Conservation (phyloP, 2,888 invertebrate species). For the Sericinus montela region DNA sequence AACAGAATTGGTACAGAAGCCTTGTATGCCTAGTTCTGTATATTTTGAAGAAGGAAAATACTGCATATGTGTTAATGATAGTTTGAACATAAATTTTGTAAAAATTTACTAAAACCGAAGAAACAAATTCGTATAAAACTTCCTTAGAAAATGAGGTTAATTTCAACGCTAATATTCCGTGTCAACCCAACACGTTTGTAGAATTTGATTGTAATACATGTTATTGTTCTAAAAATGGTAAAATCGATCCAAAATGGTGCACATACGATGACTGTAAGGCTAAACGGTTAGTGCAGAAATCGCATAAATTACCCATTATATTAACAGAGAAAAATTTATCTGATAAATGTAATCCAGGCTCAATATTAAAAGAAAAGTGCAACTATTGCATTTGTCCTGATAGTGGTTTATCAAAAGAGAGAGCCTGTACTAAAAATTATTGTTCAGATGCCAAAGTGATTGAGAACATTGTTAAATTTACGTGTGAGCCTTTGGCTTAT, state of each 20-base stretch:
- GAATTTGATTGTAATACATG: slow-evolving; percentile 67
- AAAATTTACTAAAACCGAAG: slow-evolving; percentile 18
- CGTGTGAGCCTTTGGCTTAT: slow-evolving; percentile 58
- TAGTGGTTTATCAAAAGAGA: slow-evolving; percentile 43
- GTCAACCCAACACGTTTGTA: slow-evolving; percentile 58
- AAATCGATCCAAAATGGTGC: slow-evolving; percentile 63
- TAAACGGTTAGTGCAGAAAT: slow-evolving; percentile 40
- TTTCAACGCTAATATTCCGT: slow-evolving; percentile 39
- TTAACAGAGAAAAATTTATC: slow-evolving; percentile 22
- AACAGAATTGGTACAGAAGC: slow-evolving; percentile 25
- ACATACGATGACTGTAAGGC: slow-evolving; percentile 61
- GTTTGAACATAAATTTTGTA: slow-evolving; percentile 45
- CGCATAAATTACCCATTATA: slow-evolving; percentile 29
- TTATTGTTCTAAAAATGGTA: slow-evolving; percentile 59
- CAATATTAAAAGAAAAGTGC: slow-evolving; percentile 52
- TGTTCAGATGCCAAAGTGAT: slow-evolving; percentile 33
- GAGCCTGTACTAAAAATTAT: slow-evolving; percentile 52
- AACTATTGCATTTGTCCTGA: slow-evolving; percentile 68
- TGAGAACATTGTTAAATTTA: slow-evolving; percentile 31
- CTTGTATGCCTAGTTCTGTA: slow-evolving; percentile 47
- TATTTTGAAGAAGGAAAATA: slow-evolving; percentile 47
- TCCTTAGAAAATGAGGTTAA: slow-evolving; percentile 22
- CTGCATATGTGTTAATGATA: slow-evolving; percentile 55
- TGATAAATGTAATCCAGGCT: slow-evolving; percentile 48
- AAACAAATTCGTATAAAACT: slow-evolving; percentile 11